Conservation (phyloP, 2,113 vertebrate species). For the Telmatochromis bifrenatus region DNA sequence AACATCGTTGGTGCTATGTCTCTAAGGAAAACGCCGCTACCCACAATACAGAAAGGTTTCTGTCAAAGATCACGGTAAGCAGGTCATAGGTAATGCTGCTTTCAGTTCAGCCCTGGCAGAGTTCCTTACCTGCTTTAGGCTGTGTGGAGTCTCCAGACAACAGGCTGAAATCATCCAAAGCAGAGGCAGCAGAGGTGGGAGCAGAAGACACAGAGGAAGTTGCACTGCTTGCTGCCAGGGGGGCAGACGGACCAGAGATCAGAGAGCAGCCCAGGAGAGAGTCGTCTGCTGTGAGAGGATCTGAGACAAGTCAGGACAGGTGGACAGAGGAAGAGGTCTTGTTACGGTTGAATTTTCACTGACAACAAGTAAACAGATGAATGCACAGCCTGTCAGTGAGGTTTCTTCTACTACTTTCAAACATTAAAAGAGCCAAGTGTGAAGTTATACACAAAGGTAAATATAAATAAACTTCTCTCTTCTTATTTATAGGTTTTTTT, state of each 20-base stretch:
- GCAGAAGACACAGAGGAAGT: constrained; percentile 50
- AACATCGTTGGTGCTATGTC: not conserved
- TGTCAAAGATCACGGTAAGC: not conserved
- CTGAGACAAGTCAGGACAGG: constrained; percentile 47
- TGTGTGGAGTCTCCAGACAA: constrained; percentile 77
- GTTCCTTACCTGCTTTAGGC: constrained; percentile 78
- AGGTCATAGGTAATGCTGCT: not conserved
- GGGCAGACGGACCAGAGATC: constrained; percentile 74
- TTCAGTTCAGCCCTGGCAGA: not conserved
- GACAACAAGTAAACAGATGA: not conserved
- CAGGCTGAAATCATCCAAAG: constrained; percentile 88
- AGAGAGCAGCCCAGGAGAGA: constrained; percentile 88
- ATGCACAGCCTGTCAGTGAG: not conserved
- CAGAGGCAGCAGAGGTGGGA: constrained; percentile 53
- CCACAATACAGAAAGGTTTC: not conserved
- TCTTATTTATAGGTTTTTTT: not conserved
- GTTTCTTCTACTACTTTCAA: not conserved
- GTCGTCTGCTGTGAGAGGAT: constrained; percentile 84
- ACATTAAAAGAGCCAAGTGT: not conserved
- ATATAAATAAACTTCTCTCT: not conserved
- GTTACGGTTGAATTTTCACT: not conserved
- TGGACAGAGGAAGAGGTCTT: not conserved
- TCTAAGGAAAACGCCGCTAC: not conserved
- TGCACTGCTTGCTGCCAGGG: constrained; percentile 12
- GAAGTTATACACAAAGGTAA: not conserved